Evolutionary conservation across 2,888 invertebrate genomes (phyloP).

Genomic region (Lochmaea crataegi): DNA sequence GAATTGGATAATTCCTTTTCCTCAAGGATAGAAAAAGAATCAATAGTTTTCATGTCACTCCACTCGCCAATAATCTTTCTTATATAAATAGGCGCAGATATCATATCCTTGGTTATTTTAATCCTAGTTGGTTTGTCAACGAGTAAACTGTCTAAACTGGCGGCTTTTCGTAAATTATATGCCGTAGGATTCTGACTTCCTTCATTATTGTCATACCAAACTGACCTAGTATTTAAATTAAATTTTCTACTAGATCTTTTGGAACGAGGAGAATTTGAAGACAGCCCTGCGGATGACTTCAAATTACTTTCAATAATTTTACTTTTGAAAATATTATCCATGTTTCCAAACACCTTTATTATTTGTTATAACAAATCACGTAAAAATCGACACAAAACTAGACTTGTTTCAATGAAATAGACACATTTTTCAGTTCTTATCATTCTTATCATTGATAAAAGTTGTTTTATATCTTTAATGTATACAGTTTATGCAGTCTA

Average conservation of each 20-base stretch:
- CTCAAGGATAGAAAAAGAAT: slow-evolving; percentile 17
- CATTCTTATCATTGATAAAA: slow-evolving; percentile 21
- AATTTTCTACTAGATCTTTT: slow-evolving; percentile 36
- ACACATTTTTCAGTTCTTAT: slow-evolving; percentile 16
- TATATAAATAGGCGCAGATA: slow-evolving; percentile 27
- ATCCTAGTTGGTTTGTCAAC: neutral
- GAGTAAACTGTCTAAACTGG: slow-evolving; percentile 40
- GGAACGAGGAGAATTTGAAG: neutral
- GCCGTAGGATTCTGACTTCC: neutral
- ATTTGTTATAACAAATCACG: neutral
- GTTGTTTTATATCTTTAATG: neutral
- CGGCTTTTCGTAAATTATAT: slow-evolving; percentile 32
- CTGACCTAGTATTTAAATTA: slow-evolving; percentile 37
- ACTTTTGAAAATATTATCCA: too few species aligned
- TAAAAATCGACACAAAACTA: slow-evolving; percentile 16
- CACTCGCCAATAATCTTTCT: slow-evolving; percentile 34
- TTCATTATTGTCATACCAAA: slow-evolving; percentile 40
- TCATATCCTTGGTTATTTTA: slow-evolving; percentile 36
- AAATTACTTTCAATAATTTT: too few species aligned
- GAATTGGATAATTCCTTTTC: slow-evolving; percentile 8
- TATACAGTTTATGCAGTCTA: slow-evolving; percentile 6
- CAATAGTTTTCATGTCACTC: slow-evolving; percentile 13
- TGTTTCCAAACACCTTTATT: neutral
- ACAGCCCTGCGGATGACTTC: neutral
- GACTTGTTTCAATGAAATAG: slow-evolving; percentile 15